phyloP scores from a whole-genome alignment of 2,888 invertebrate species.

The Cerastis rubricosa region DNA sequence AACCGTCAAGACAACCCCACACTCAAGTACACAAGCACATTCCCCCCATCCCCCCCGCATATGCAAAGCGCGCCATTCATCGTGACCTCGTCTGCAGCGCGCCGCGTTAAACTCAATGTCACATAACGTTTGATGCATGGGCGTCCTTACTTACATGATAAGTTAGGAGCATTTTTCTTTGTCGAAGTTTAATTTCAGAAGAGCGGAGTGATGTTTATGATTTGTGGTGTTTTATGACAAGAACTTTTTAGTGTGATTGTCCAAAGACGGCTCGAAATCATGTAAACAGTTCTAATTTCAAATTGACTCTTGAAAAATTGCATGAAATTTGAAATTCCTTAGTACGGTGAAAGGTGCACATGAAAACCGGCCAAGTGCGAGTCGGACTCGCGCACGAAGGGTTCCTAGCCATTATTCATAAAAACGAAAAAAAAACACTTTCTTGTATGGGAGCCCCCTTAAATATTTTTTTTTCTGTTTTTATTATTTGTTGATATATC shows the following conservation, averaged over 20 bases:
- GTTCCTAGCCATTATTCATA: no score
- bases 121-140: constrained; percentile 33
- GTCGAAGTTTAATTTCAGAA: not conserved
- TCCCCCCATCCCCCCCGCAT: not conserved
- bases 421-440: no score
- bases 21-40: no score
- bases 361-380: no score
- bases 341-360: no score
- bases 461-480: no score
- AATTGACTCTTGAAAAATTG: no score
- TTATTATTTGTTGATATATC: no score
- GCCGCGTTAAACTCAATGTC: constrained; percentile 28
- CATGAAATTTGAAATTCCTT: no score
- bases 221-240: not conserved
- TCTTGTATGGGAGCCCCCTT: no score
- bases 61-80: constrained; percentile 41
- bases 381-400: no score
- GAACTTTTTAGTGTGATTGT: not conserved
- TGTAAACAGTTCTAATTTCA: not conserved
- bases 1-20: not conserved
- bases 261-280: not conserved
- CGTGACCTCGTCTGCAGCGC: constrained; percentile 25
- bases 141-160: constrained; percentile 16
- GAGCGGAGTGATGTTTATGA: not conserved
- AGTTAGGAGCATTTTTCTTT: constrained; percentile 24